phyloP scores from a whole-genome alignment of 2,113 vertebrate genomes.

The Leptodactylus fuscus region DNA sequence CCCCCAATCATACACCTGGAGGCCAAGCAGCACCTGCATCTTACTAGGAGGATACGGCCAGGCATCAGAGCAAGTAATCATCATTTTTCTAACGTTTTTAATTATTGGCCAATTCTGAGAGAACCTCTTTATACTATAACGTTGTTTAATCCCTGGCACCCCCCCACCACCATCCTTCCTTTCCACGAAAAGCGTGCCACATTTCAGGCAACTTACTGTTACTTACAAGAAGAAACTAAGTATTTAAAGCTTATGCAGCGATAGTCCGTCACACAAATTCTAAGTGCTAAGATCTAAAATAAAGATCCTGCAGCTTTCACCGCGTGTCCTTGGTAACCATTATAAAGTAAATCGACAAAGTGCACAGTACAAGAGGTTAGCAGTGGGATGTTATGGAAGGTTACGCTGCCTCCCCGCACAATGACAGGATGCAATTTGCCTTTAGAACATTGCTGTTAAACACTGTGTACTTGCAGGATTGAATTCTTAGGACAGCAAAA shows the following conservation, averaged over 20 bases:
- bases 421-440: conserved; percentile 27
- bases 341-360: conserved; percentile 24
- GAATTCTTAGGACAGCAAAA: conserved; percentile 16
- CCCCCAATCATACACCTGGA: too few species aligned
- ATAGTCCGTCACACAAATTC: neutral
- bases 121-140: too few species aligned
- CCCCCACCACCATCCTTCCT: too few species aligned
- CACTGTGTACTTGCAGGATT: conserved; percentile 8
- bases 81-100: too few species aligned
- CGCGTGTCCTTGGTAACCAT: conserved; percentile 10
- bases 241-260: neutral
- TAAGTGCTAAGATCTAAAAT: neutral
- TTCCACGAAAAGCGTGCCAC: neutral
- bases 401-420: neutral
- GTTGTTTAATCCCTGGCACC: too few species aligned
- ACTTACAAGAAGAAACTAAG: neutral
- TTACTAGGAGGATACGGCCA: too few species aligned
- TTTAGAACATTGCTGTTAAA: conserved; percentile 34
- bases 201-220: neutral
- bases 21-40: too few species aligned
- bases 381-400: conserved; percentile 15
- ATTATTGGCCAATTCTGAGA: too few species aligned
- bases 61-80: too few species aligned
- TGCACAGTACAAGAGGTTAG: conserved; percentile 25
- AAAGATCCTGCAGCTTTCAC: conserved; percentile 18